Conservation (phyloP, 1,140 invertebrate species). For the Drosophila teissieri region DNA sequence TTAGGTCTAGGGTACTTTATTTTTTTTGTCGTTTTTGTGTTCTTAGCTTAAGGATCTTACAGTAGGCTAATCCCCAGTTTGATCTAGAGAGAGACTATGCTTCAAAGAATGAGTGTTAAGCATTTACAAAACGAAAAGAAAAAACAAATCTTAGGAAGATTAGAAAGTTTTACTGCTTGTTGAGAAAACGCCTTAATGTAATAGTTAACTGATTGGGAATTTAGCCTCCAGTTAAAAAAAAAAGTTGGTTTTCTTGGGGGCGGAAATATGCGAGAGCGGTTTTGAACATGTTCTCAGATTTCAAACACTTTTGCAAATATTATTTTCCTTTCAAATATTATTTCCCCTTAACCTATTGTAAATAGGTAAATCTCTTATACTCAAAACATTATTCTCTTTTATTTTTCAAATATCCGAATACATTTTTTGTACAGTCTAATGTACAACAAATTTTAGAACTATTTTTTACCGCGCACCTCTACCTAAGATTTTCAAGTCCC, state of each 20-base stretch:
- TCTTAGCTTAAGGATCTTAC: slow-evolving; percentile 20
- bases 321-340: no score
- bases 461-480: no score
- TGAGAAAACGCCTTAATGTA: slow-evolving; percentile 42
- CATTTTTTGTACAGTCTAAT: no score
- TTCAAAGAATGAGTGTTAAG: slow-evolving; percentile 45
- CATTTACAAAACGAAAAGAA: slow-evolving; percentile 23
- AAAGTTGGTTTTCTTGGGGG: neutral
- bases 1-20: slow-evolving; percentile 10
- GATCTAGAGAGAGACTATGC: slow-evolving; percentile 47
- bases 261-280: neutral
- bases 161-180: slow-evolving; percentile 37
- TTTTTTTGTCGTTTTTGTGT: slow-evolving; percentile 8
- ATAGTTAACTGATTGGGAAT: slow-evolving; percentile 4
- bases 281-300: slow-evolving; percentile 8
- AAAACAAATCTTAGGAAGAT: neutral
- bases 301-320: neutral
- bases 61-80: slow-evolving; percentile 29
- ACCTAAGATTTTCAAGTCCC: no score
- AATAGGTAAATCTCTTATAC: no score
- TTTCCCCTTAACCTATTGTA: no score
- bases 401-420: no score
- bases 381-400: no score
- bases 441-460: no score
- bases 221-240: slow-evolving; percentile 8